These are phyloP conservation scores for Lophotis ruficrista DNA, from an alignment of 2,113 vertebrate species.

Conservation along the genomic window DNA sequence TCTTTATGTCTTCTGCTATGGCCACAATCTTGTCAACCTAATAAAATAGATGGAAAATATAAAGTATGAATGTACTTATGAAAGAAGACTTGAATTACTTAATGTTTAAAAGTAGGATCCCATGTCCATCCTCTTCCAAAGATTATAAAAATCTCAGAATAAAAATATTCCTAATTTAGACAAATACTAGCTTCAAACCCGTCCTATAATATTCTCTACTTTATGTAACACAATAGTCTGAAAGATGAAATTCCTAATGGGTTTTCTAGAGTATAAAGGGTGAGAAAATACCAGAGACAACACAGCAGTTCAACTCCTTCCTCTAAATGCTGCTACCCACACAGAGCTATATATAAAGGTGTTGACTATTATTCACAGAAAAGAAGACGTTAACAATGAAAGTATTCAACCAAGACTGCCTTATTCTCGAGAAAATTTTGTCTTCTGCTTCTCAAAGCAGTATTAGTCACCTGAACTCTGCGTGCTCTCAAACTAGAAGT, in stretches of 20 bases:
- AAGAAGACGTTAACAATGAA: background rate
- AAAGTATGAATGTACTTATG: background rate
- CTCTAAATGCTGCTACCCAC: background rate
- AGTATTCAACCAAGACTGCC: background rate
- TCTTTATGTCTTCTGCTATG: constrained; percentile 92
- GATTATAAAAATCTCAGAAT: background rate
- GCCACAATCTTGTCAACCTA: constrained; percentile 88
- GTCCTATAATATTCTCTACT: background rate
- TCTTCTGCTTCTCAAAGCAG: background rate
- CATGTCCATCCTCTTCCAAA: background rate
- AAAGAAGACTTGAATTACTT: background rate
- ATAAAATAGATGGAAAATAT: constrained; percentile 58
- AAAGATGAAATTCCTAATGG: background rate
- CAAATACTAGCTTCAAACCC: background rate
- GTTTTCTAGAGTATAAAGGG: background rate
- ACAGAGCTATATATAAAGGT: background rate
- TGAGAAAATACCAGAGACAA: constrained; percentile 15
- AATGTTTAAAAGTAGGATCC: background rate
- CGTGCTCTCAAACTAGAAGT: background rate
- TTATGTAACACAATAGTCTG: background rate
- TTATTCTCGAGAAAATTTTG: background rate
- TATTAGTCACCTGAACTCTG: background rate
- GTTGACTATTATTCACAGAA: background rate
- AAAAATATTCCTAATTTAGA: background rate
- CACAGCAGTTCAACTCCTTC: background rate